Base-by-base conservation (phyloP, 2,797 vertebrate genomes). In the Sphaeramia orbicularis region DNA sequence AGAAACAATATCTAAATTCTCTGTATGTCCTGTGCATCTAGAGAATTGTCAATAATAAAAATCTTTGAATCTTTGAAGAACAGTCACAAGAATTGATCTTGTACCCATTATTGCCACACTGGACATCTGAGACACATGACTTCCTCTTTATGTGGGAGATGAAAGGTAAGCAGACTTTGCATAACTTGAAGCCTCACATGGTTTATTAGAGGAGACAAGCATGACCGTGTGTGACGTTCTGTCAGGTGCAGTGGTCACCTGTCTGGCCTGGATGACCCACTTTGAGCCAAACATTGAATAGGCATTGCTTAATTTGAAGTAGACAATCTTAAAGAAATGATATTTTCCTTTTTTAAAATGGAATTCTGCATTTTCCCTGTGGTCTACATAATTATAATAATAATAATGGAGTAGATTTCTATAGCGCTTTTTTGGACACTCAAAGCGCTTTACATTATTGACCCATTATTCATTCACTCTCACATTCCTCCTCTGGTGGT, bases 201-300 rank as follows among this genome's bases (percentile, higher is more conserved):
- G 56, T 67, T 86, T 51, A 89, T 86, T 81, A 50, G 56, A 85
- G 64, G 65, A 86, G 81, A 88, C 83, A 84, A 74, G 65, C 79
- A 63, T 85, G 85, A 90, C 84, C 11, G 15, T n/a, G 67, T 32
- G 62, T 14, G 18, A 21, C 45, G 1, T 13, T 38, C 58, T 57
- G 54, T 74, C 53, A 41, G 50, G 36, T 58, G 45, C 43, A 4
- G 13, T 48, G 65, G 57, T 61, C 79, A 65, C 58, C 62, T 57
- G 52, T 45, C 51, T 41, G 47, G 52, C 56, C 51, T 66, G 72
- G 45, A 37, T 74, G 83, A 87, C 80, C 81, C 59, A 83, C 74
- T 84, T 83, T 27, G 9, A 61, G 71, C 21, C 7, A 0, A 37
- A 58, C 65, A 78, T 85, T 60, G 1, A 85, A 80, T 73, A 78